Conservation (phyloP, 2,797 vertebrate genomes). For the Pogoniulus pusillus region DNA sequence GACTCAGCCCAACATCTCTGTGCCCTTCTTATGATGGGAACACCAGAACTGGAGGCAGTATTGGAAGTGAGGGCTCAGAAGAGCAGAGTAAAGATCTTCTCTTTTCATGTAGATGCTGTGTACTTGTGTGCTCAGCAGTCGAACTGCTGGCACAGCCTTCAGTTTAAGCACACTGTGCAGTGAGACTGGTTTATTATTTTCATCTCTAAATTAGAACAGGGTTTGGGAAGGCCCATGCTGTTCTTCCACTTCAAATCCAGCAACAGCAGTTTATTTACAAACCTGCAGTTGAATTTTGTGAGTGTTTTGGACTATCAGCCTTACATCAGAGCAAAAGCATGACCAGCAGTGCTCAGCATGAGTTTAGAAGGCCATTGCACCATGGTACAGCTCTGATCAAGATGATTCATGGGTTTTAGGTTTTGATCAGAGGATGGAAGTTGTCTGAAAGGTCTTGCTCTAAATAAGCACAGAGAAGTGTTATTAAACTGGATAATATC, state of each 20-base stretch:
- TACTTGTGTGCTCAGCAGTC: not conserved
- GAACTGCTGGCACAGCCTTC: not conserved
- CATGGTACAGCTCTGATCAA: not conserved
- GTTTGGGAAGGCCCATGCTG: not conserved
- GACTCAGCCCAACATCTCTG: too few species aligned
- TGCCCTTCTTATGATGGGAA: too few species aligned
- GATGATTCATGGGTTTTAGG: not conserved
- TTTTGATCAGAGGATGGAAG: not conserved
- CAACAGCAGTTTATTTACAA: not conserved
- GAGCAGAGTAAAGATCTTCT: too few species aligned
- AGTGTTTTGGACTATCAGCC: not conserved
- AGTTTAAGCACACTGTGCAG: not conserved
- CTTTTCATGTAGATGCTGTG: fast-evolving
- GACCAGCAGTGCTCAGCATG: not conserved
- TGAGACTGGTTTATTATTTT: not conserved
- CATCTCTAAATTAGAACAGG: not conserved
- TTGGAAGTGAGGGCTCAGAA: too few species aligned
- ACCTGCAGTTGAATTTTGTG: not conserved
- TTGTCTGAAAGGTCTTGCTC: constrained; percentile 23
- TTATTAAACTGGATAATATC: constrained; percentile 42
- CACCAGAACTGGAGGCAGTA: too few species aligned
- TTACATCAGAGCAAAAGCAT: not conserved
- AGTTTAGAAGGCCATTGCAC: not conserved
- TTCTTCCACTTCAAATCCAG: not conserved
- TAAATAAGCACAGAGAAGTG: constrained; percentile 29